Conservation (phyloP, 2,888 invertebrate genomes). For the Phengaris alcon region DNA sequence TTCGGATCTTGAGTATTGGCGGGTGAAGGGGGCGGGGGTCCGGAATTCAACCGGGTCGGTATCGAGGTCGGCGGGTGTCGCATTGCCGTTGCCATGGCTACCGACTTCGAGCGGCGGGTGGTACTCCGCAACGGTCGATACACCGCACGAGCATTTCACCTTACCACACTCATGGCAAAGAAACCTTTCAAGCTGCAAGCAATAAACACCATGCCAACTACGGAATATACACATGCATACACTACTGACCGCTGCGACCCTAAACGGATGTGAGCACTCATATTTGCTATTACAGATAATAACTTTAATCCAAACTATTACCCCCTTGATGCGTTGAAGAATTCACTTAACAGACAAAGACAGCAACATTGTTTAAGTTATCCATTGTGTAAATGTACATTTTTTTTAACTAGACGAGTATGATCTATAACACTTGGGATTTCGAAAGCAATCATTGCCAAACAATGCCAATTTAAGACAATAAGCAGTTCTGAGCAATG, state of each 20-base stretch:
- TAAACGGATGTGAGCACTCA: slow-evolving; percentile 15
- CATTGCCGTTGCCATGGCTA: slow-evolving; percentile 31
- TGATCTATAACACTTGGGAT: not conserved
- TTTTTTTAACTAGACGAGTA: no score
- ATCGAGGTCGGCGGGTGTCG: slow-evolving; percentile 38
- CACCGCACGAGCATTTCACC: slow-evolving; percentile 82
- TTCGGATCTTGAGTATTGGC: slow-evolving; percentile 57
- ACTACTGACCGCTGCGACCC: slow-evolving; percentile 37
- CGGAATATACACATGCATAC: slow-evolving; percentile 63
- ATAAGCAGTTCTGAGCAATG: not conserved
- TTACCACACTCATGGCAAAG: slow-evolving; percentile 85
- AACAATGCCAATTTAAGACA: not conserved
- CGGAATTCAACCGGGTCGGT: slow-evolving; percentile 54
- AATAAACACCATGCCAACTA: slow-evolving; percentile 80
- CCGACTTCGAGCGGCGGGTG: slow-evolving; percentile 42
- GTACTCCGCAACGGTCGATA: slow-evolving; percentile 44
- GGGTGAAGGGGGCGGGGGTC: slow-evolving; percentile 45
- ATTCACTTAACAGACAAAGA: no score
- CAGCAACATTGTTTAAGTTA: not conserved
- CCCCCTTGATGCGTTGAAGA: no score
- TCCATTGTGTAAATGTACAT: not conserved
- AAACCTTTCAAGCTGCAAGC: slow-evolving; percentile 86
- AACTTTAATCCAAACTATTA: not conserved
- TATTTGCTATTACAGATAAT: not conserved
- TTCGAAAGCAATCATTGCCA: not conserved